These are phyloP conservation scores for Actinia tenebrosa DNA, from an alignment of 64 coral and sea anemone genomes.

Conservation along the genomic window DNA sequence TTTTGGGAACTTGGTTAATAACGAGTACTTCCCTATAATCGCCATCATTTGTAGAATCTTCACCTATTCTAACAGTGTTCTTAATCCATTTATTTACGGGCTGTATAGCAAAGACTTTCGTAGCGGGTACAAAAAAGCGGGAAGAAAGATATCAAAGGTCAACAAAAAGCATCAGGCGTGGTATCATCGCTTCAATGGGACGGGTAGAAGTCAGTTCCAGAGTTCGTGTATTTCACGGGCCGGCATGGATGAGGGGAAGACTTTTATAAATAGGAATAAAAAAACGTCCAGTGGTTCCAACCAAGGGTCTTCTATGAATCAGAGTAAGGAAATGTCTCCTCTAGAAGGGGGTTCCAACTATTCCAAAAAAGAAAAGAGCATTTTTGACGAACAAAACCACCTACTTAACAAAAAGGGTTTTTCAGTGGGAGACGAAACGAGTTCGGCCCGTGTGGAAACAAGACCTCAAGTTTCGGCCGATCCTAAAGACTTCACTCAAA, in stretches of 20 bases:
- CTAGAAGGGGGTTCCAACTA: no score
- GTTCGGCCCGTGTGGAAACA: no score
- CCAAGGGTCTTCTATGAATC: no score
- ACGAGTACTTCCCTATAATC: conserved; percentile 37
- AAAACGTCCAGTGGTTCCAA: neutral
- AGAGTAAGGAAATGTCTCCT: no score
- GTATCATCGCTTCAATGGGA: neutral
- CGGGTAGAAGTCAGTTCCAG: neutral
- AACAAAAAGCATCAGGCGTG: neutral
- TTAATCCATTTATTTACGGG: conserved; percentile 74
- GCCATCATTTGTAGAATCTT: conserved; percentile 54
- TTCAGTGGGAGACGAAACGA: neutral
- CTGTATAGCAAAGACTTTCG: conserved; percentile 48
- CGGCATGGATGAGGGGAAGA: neutral
- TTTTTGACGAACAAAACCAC: neutral
- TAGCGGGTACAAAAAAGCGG: conserved; percentile 17
- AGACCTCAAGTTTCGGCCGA: no score
- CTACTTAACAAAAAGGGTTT: neutral
- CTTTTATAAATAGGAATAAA: neutral
- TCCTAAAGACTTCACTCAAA: no score
- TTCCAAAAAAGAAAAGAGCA: no score
- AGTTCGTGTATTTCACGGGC: neutral
- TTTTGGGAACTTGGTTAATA: conserved; percentile 26
- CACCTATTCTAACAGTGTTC: conserved; percentile 76
- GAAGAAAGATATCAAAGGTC: neutral